These are phyloP conservation scores for Deilephila porcellus DNA, from an alignment of 2,888 invertebrate species.

Conservation along the genomic window DNA sequence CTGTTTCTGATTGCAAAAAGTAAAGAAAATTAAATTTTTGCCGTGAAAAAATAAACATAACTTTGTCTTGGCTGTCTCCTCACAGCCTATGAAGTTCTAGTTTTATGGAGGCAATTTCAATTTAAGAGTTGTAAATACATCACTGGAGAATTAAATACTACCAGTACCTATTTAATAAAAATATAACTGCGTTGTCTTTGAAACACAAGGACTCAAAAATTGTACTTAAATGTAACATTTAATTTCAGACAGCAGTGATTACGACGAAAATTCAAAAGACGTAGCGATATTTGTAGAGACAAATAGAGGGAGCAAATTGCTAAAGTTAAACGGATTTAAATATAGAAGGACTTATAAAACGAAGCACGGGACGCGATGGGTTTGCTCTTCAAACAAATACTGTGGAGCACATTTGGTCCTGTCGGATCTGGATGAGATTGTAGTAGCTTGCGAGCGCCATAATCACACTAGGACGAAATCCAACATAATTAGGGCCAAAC, in stretches of 20 bases:
- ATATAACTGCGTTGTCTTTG: too few relatives aligned
- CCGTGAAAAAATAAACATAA: too few relatives aligned
- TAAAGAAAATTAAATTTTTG: too few relatives aligned
- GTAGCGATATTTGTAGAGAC: slow-evolving; percentile 46
- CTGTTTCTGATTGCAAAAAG: too few relatives aligned
- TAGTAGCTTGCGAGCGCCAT: slow-evolving; percentile 42
- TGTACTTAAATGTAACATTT: background rate
- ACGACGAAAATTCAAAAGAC: slow-evolving; percentile 35
- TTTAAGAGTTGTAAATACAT: too few relatives aligned
- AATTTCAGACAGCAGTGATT: slow-evolving; percentile 23
- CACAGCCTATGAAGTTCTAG: too few relatives aligned
- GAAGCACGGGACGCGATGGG: slow-evolving; percentile 51
- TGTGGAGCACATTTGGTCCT: slow-evolving; percentile 51
- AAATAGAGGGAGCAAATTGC: slow-evolving; percentile 43
- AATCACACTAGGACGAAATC: slow-evolving; percentile 37
- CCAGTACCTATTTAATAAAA: too few relatives aligned
- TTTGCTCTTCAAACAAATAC: slow-evolving; percentile 43
- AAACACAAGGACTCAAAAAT: background rate
- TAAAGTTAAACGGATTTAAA: slow-evolving; percentile 37
- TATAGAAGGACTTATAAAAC: slow-evolving; percentile 49
- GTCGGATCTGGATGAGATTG: slow-evolving; percentile 51
- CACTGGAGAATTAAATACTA: too few relatives aligned
- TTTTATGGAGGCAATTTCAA: too few relatives aligned
- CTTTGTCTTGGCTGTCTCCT: too few relatives aligned
- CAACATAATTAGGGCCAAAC: slow-evolving; percentile 20